Base-by-base conservation (phyloP, 2,797 vertebrate species). In the Masticophis lateralis region DNA sequence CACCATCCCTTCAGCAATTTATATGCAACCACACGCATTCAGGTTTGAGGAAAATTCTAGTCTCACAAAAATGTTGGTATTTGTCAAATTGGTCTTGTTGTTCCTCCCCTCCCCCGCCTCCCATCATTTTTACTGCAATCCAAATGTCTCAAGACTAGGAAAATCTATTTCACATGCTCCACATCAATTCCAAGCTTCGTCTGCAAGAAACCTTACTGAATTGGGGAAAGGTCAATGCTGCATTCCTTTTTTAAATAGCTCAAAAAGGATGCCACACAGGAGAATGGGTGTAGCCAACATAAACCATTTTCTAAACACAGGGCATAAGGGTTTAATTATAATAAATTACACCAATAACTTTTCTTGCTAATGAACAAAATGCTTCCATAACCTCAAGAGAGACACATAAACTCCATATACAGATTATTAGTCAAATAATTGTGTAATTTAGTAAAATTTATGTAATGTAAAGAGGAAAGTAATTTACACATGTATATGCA, bases 91-190 rank as follows among this genome's bases (percentile, higher is more conserved):
- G 88, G 86, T 91, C n/a, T 60, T 83, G 79, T 83, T 83, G 9
- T 83, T 83, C 20, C 43, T 91, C 14, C 88, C 95, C 94, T 91
- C 86, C 59, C 92, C 55, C 87, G 86, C 18, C 92, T 28, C 86
- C 93, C 37, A 91, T 91, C 95, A 86, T 95, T 92, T 95, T 90
- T 95, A 86, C 61, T 95, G 94, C 66, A 93, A 88, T 91, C 83
- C 88, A 95, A 32, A 1, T 12, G 37, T 43, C 61, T 94, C 87
- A 55, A 0, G 0, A 90, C 61, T 92, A 63, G n/a, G 89, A 94
- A 94, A 94, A 94, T 92, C 89, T 89, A 60, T 79, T 95, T 86
- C 59, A 63, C 86, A 86, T 91, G 66, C 59, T 88, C n/a, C 57
- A 53, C 89, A 51, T 86, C 88, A 89, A 83, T 83, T 83, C 32